Base-by-base conservation (phyloP, 2,888 invertebrate species). In the Orgyia antiqua region DNA sequence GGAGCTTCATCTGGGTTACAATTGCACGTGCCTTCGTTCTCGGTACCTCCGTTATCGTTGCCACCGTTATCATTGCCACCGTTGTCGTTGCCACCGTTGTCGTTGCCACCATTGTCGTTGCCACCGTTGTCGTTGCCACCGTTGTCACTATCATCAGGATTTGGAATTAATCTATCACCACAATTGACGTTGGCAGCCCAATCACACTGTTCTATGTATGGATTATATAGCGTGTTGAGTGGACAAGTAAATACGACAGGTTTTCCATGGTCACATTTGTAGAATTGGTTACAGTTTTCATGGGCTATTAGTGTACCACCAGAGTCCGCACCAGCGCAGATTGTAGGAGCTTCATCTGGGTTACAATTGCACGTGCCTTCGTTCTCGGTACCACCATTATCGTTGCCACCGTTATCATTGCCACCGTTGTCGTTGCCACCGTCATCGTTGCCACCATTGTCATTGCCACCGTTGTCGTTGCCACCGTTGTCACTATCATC, bases 241-340 rank as follows among this genome's bases (percentile, higher is more conserved):
- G 37, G 31, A 24, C 71, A 71, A 5, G 24, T 28, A 0, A 51
- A n/a, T 0, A 43, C 39, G 1, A 68, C 50, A 0, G 68, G 62
- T 6, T 11, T 27, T 1, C 69, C 65, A 2, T 45, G 11, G 5
- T 26, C 33, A 6, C 70, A 70, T 10, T 51, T 46, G 36, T 68
- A 70, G 44, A 62, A 71, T 30, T 63, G 45, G 27, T 64, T 60
- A 34, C 70, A 70, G 28, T 59, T 54, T 36, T 67, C 59, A 19
- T 68, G 60, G 10, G 63, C 65, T 1, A 69, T 43, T 1, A 65
- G 37, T 2, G 46, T 28, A 4, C 66, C 60, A 4, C 58, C 52
- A 2, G 66, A 62, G 1, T 41, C 51, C 0, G 42, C 34, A 13
- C 36, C 42, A 3, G 55, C 59, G 24, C 71, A 72, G 18, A 65